These are phyloP conservation scores for Myotis planiceps DNA, from an alignment of 2,797 vertebrate species.

Conservation along the genomic window DNA sequence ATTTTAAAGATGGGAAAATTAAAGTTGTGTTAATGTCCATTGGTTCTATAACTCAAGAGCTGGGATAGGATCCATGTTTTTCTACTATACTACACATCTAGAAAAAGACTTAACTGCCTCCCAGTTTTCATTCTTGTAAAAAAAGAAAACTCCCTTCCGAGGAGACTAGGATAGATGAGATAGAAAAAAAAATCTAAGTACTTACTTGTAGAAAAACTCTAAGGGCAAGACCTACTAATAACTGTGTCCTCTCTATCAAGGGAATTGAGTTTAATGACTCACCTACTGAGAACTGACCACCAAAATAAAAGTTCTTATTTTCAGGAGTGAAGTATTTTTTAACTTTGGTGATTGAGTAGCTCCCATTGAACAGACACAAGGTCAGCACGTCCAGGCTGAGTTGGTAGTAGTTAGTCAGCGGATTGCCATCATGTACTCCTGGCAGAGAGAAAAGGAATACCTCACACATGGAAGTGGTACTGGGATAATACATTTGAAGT, in stretches of 20 bases:
- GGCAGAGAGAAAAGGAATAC: background rate
- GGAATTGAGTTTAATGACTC: conserved; percentile 4
- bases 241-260: background rate
- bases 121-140: background rate
- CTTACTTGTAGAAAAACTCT: background rate
- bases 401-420: conserved; percentile 71
- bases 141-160: background rate
- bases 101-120: background rate
- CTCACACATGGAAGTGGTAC: background rate
- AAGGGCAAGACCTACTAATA: background rate
- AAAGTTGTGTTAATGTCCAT: background rate
- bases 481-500: background rate
- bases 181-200: background rate
- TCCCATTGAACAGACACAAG: conserved; percentile 64
- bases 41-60: background rate
- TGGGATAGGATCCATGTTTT: background rate
- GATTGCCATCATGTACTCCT: background rate
- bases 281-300: conserved; percentile 67
- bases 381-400: conserved; percentile 61
- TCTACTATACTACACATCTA: background rate
- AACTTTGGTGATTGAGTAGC: background rate
- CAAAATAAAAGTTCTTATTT: conserved; percentile 61
- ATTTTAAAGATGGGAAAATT: background rate
- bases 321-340: background rate
- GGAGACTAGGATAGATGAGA: background rate